Base-by-base conservation (phyloP, 2,113 vertebrate species). In the Felis chaus region DNA sequence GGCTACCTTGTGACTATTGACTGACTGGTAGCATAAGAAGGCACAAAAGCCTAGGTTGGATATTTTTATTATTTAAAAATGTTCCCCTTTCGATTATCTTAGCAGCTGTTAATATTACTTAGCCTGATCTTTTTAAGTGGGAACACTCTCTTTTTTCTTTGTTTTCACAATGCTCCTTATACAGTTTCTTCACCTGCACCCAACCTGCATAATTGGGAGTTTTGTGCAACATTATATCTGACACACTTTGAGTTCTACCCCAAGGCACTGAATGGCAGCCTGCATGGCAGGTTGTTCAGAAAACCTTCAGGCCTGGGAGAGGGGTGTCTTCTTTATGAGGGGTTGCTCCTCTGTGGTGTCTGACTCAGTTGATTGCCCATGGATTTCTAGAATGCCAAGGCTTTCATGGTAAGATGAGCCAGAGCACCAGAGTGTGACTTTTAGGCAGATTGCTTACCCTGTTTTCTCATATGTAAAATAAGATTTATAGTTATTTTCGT, bases 401-500 rank as follows among this genome's bases (percentile, higher is more conserved):
- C 80, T 93, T 89, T 57, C 19, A 25, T 82, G 88, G 36, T 93
- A 84, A 92, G 50, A 27, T 15, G 55, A 73, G 16, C 55, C 81
- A 79, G 48, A 68, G 9, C 53, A 89, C 61, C 25, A 78, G 15
- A 78, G 41, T 41, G 2, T 74, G 63, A 57, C 74, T 92, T 95
- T 96, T 85, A 84, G 41, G 74, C 63, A 94, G 68, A 68, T 88
- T 83, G 66, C 23, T 91, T 97, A 97, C 36, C 45, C 19, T 87
- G 4, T 84, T 89, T 83, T 96, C 55, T 88, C 29, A 92, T 80
- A 53, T 86, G 68, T 94, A 95, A 94, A 66, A 90, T 76, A 69
- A 94, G 95, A 95, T 41, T 76, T 89, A 39, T 0, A n/a, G 50
- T 94, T 97, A 41, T 87, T 96, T 97, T 92, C 23, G n/a, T 79